phyloP scores from a whole-genome alignment of 2,888 invertebrate species.

The Drosophila cognata region DNA sequence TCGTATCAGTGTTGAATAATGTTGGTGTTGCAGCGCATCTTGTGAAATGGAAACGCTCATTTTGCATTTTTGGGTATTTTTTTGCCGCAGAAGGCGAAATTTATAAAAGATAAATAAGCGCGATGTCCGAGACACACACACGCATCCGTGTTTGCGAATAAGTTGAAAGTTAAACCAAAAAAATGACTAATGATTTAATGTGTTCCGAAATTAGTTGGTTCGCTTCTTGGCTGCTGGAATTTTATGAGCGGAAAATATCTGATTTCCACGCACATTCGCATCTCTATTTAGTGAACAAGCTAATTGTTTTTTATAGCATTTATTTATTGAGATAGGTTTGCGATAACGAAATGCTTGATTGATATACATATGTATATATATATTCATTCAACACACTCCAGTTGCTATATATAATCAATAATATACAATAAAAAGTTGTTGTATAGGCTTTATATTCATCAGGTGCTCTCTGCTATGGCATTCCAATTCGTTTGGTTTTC shows the following conservation, averaged over 20 bases:
- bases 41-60: constrained; percentile 34
- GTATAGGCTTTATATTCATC: neutral
- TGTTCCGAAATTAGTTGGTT: constrained; percentile 54
- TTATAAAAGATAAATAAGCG: constrained; percentile 71
- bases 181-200: constrained; percentile 70
- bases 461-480: neutral
- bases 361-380: neutral
- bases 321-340: neutral
- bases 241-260: neutral
- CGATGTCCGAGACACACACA: constrained; percentile 58
- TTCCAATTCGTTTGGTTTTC: neutral
- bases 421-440: neutral
- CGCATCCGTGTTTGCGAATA: constrained; percentile 20
- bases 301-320: neutral
- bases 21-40: constrained; percentile 48
- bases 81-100: constrained; percentile 44
- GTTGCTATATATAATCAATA: neutral
- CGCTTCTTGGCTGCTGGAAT: constrained; percentile 13
- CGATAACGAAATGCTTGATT: neutral
- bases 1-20: constrained; percentile 48
- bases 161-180: constrained; percentile 67
- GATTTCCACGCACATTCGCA: constrained; percentile 2
- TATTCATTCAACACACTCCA: neutral
- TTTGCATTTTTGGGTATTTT: constrained; percentile 2
- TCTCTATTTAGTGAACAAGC: neutral